A percentile compares a stretch with the other conserved stretches of the same genome.
These are phyloP conservation scores for Drosophila nebulosa DNA, from an alignment of 1,140 invertebrate genomes.

Conservation along the genomic window DNA sequence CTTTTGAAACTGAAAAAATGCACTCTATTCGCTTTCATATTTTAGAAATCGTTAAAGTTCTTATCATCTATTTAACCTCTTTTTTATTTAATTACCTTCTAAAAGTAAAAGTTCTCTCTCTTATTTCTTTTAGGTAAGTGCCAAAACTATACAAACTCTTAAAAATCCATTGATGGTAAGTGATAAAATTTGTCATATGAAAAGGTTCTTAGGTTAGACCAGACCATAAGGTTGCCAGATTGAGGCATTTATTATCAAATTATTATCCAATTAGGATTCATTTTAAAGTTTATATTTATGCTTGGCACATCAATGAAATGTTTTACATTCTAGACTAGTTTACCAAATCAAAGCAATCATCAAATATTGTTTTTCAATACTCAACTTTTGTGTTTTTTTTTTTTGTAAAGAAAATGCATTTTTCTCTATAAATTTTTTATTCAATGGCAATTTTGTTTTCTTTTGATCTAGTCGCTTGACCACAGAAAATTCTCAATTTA, in stretches of 20 bases:
- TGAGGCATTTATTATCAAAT: too few species aligned
- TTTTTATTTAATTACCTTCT: not conserved
- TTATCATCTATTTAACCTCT: not conserved
- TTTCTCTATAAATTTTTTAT: too few species aligned
- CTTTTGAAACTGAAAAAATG: too few species aligned
- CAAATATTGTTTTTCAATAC: not conserved
- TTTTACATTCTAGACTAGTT: too few species aligned
- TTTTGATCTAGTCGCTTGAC: not conserved
- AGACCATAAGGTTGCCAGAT: not conserved
- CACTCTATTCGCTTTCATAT: too few species aligned
- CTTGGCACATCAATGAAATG: too few species aligned
- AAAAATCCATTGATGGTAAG: not conserved
- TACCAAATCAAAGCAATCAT: not conserved
- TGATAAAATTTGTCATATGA: not conserved
- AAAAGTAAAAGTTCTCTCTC: not conserved
- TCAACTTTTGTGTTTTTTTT: too few species aligned
- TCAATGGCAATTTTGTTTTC: not conserved
- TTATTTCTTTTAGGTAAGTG: slow-evolving; percentile 5
- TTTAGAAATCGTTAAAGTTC: too few species aligned
- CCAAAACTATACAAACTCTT: not conserved
- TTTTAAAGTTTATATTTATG: too few species aligned
- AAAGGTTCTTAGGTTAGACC: not conserved
- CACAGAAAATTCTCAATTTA: not conserved
- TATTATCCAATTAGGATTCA: too few species aligned
- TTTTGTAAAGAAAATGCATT: too few species aligned